Evolutionary conservation across 1,140 invertebrate genomes (phyloP).

Genomic region (Calliopsis andreniformis): DNA sequence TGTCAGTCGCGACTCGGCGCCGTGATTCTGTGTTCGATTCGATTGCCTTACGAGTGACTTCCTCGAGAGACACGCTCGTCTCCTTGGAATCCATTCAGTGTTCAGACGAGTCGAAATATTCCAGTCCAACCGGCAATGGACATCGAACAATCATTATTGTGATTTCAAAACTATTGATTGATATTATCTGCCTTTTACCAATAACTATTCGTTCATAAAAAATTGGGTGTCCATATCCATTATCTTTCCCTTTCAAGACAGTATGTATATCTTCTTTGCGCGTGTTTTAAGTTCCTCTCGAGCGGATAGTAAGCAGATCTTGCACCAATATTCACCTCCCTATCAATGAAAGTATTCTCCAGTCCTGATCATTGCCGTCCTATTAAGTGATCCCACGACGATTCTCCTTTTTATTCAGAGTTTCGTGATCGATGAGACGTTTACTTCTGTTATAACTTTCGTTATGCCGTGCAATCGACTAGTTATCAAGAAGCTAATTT

Average conservation of each 20-base stretch:
- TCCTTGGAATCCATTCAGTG: constrained; percentile 39
- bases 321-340: neutral
- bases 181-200: no score
- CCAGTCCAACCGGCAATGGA: constrained; percentile 19
- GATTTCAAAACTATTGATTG: neutral
- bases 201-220: neutral
- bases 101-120: constrained; percentile 4
- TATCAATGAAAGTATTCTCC: constrained; percentile 31
- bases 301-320: neutral
- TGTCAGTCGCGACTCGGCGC: constrained; percentile 40
- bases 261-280: constrained; percentile 4
- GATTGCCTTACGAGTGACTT: constrained; percentile 39
- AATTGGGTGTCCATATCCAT: neutral
- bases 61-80: constrained; percentile 19
- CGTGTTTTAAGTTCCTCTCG: neutral
- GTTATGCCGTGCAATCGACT: constrained; percentile 48
- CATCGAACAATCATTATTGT: neutral
- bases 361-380: neutral
- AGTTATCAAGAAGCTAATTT: constrained; percentile 23
- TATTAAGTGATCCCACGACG: neutral
- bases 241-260: neutral
- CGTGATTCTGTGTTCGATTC: constrained; percentile 50
- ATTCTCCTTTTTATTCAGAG: neutral
- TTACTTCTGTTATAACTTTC: neutral
- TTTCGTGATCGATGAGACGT: neutral